Evolutionary conservation across 2,113 vertebrate species (phyloP), one percentile per base, ranked within the genome.

Genomic region (Piaya cayana): DNA sequence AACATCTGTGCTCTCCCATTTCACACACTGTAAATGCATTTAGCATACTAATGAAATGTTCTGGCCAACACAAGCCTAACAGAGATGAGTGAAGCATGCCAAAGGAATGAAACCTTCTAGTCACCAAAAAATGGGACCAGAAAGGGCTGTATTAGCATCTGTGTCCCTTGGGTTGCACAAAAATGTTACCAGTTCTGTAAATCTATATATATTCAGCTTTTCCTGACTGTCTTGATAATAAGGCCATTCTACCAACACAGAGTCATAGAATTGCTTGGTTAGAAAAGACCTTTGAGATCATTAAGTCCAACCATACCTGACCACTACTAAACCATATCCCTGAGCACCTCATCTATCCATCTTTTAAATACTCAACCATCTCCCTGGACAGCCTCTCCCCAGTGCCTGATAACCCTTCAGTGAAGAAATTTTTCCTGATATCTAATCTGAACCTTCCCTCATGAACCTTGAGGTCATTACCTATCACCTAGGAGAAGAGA

Each of bases 181-280:
- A 39, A 64, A 20, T 42, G 15, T 34, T 52, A 69, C 6, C 21
- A 39, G 5, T 62, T 55, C 39, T 37, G 39, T 29, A 83, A 65
- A 87, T 13, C 27, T 11, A 14, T 21, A 52, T 29, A 26, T 43
- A 14, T n/a, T 21, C 30, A 27, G 43, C 52, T n/a, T 59, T 67
- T 80, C 39, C 34, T 10, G 29, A 67, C 22, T 60, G 47, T 49
- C 70, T 56, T 45, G 15, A 36, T 45, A 56, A 72, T 81, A 81
- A 39, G 22, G 12, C 6, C 20, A 17, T 5, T 12, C 0, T 0
- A 60, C 19, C 1, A 1, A 59, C 30, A 49, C 11, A 49, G 47
- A 49, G 21, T 49, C 47, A 49, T 22, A 49, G 47, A 49, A 21
- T 22, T 11, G 7, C 47, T 49, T 49, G 47, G 47, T 23, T 49